Evolutionary conservation across 2,888 invertebrate species (phyloP).

Genomic region (Calameuta idolon): DNA sequence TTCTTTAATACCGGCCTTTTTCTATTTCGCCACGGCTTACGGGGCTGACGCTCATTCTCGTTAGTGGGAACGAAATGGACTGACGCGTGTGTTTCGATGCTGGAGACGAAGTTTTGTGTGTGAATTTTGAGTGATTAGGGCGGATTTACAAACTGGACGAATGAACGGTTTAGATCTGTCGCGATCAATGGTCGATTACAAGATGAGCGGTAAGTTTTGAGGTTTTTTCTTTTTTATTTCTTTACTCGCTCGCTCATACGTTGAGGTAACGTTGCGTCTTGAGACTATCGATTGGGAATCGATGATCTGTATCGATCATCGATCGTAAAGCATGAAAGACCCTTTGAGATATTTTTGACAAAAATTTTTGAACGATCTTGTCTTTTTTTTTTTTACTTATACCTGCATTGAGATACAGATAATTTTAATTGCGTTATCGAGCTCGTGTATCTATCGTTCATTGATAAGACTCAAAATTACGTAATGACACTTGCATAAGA

Average conservation of each 20-base stretch:
- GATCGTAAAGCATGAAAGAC: neutral
- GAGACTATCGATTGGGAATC: neutral
- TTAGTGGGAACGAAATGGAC: neutral
- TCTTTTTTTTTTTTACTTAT: neutral
- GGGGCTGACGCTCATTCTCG: neutral
- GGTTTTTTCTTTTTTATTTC: neutral
- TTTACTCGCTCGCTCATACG: neutral
- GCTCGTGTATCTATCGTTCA: neutral
- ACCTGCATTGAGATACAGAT: neutral
- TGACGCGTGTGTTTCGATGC: neutral
- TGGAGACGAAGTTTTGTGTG: conserved; percentile 14
- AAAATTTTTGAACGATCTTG: no score
- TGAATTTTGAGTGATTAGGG: conserved; percentile 16
- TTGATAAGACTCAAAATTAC: neutral
- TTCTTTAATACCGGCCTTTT: neutral
- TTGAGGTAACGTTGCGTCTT: neutral
- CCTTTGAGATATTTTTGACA: no score
- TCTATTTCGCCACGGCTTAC: neutral
- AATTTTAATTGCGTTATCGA: neutral
- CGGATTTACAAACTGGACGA: conserved; percentile 7
- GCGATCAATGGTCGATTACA: conserved; percentile 47
- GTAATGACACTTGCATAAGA: neutral
- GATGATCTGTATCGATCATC: neutral
- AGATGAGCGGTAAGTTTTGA: conserved; percentile 56
- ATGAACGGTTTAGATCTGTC: conserved; percentile 54